Conservation (phyloP, 2,113 vertebrate species). For the Pionites leucogaster region DNA sequence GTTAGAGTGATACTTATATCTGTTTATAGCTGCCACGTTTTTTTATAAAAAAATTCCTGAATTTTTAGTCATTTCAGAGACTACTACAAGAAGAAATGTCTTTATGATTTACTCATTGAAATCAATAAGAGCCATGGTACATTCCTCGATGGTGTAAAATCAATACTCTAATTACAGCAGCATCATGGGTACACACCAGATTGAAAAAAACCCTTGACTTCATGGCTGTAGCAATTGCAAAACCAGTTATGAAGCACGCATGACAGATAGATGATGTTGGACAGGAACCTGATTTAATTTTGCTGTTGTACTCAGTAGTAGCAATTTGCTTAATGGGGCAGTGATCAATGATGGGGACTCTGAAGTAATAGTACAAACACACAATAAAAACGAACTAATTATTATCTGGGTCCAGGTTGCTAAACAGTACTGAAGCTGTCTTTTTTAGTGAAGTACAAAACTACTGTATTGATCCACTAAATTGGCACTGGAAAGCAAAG, state of each 20-base stretch:
- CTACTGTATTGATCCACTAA: neutral
- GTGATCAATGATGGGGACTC: neutral
- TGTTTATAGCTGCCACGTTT: neutral
- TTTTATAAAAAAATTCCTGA: neutral
- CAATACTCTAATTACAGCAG: neutral
- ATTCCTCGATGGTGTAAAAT: neutral
- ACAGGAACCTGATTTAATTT: neutral
- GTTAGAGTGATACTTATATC: neutral
- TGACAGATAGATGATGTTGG: neutral
- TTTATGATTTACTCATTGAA: conserved; percentile 1
- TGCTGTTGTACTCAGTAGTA: neutral
- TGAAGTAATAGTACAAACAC: neutral
- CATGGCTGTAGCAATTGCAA: neutral
- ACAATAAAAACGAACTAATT: neutral
- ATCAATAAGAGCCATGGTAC: neutral
- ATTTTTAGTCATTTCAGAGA: neutral
- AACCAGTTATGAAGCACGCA: neutral
- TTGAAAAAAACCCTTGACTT: neutral
- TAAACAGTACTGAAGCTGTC: neutral
- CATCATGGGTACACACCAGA: neutral
- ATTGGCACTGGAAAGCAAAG: neutral
- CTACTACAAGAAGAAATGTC: neutral
- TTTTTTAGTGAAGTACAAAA: neutral
- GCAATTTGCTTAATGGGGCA: neutral
- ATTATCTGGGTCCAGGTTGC: neutral